A percentile compares a stretch with the other conserved stretches of the same genome.
phyloP scores from a whole-genome alignment of 2,797 vertebrate genomes.

The Helicolenus hilgendorfi region DNA sequence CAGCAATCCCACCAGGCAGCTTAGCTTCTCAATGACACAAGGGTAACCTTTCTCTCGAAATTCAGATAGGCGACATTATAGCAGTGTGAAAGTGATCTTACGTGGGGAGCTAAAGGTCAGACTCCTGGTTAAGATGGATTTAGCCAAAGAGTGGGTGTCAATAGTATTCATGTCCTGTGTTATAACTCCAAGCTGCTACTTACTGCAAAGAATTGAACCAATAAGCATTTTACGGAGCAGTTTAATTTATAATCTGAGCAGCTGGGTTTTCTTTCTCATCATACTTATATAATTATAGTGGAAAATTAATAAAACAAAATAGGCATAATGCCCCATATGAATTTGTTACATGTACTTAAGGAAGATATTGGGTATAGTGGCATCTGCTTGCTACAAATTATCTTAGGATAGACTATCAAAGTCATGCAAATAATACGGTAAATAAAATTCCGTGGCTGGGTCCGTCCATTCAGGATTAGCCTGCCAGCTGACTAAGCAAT shows the following conservation, averaged over 20 bases:
- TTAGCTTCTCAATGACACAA: constrained; percentile 81
- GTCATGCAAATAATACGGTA: constrained; percentile 38
- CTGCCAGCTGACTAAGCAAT: constrained; percentile 78
- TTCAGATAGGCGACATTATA: constrained; percentile 49
- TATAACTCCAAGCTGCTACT: background rate
- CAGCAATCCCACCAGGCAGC: constrained; percentile 70
- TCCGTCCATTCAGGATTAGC: constrained; percentile 74
- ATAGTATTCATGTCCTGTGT: constrained; percentile 1
- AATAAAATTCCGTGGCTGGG: constrained; percentile 36
- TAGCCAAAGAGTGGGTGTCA: constrained; percentile 34
- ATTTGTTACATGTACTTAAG: constrained; percentile 18
- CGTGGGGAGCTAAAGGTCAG: constrained; percentile 58
- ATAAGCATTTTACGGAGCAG: background rate
- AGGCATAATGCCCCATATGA: background rate
- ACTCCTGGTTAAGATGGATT: constrained; percentile 57
- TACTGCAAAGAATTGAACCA: background rate
- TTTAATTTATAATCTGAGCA: background rate
- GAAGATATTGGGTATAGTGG: background rate
- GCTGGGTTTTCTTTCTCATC: background rate
- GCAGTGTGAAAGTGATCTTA: constrained; percentile 59
- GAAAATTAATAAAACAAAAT: background rate
- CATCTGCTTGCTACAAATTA: background rate
- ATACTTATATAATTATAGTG: background rate
- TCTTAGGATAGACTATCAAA: constrained; percentile 37
- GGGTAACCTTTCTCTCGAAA: constrained; percentile 79